phyloP scores from a whole-genome alignment of 1,140 invertebrate genomes.

The Cheumatopsyche charites region DNA sequence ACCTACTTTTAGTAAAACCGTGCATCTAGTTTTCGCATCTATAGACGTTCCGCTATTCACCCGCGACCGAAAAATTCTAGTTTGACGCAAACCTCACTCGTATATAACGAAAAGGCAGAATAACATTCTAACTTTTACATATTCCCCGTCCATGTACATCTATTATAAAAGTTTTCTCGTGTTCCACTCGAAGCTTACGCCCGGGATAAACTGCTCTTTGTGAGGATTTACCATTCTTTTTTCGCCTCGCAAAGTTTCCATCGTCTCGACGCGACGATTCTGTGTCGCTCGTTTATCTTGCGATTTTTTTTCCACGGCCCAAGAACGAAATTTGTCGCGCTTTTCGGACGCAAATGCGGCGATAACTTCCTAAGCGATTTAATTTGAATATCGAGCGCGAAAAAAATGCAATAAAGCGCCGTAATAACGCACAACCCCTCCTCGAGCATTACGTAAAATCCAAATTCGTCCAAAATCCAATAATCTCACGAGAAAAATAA shows the following conservation, averaged over 20 bases:
- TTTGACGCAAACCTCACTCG: no score
- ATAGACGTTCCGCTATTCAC: no score
- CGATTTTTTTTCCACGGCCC: slow-evolving; percentile 7
- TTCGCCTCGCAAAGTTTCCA: slow-evolving; percentile 24
- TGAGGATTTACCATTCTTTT: slow-evolving; percentile 20
- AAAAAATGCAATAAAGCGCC: no score
- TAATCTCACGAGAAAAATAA: no score
- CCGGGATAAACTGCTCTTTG: slow-evolving; percentile 32
- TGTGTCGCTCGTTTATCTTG: slow-evolving; percentile 7
- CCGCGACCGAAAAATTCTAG: no score
- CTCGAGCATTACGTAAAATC: no score
- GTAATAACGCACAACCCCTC: no score
- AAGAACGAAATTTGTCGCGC: slow-evolving; percentile 1
- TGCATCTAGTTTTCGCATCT: no score
- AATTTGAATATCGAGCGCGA: background rate
- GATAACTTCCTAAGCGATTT: background rate
- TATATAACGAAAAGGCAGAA: background rate
- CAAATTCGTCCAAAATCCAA: no score
- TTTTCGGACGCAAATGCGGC: background rate
- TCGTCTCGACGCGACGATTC: no score
- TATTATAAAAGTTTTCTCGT: slow-evolving; percentile 38
- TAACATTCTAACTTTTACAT: slow-evolving; percentile 30
- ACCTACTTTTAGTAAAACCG: no score
- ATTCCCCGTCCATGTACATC: slow-evolving; percentile 17
- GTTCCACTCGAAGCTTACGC: slow-evolving; percentile 33